Evolutionary conservation across 64 coral and sea anemone species (phyloP).

Genomic region (Pocillopora verrucosa): DNA sequence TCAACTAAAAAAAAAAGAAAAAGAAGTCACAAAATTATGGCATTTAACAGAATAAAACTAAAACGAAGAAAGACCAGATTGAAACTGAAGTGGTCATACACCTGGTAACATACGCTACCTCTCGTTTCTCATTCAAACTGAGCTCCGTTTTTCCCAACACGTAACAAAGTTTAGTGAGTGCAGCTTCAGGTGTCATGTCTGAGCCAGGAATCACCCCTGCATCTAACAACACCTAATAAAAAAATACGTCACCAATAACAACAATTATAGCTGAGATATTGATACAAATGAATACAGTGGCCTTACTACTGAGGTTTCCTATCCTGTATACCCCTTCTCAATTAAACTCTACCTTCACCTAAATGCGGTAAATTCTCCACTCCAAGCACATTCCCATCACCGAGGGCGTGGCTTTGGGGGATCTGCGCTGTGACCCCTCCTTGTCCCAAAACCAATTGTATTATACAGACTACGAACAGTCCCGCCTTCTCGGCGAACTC

Average conservation of each 20-base stretch:
- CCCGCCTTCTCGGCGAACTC: too few species aligned
- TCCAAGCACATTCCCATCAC: too few species aligned
- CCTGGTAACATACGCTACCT: neutral
- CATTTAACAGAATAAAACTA: neutral
- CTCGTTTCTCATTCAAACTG: slow-evolving; percentile 14
- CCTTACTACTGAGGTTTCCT: too few species aligned
- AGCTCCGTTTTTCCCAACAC: slow-evolving; percentile 62
- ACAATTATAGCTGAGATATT: neutral
- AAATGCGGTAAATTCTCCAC: too few species aligned
- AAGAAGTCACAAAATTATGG: neutral
- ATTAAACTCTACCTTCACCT: too few species aligned
- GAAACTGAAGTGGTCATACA: too few species aligned
- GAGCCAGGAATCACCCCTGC: slow-evolving; percentile 84
- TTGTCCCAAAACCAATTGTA: too few species aligned
- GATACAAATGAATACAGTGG: neutral
- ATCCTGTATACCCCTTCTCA: too few species aligned
- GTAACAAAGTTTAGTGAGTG: slow-evolving; percentile 91
- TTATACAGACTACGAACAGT: too few species aligned
- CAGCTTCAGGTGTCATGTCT: slow-evolving; percentile 97
- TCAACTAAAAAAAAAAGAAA: slow-evolving; percentile 53
- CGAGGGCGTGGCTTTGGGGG: too few species aligned
- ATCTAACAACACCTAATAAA: slow-evolving; percentile 62
- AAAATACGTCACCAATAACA: neutral
- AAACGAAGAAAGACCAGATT: neutral
- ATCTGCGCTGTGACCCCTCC: too few species aligned